These are phyloP conservation scores for Diacarnus erythraeanus DNA, from an alignment of 37 sponge, comb jelly and placozoan genomes.

Conservation along the genomic window DNA sequence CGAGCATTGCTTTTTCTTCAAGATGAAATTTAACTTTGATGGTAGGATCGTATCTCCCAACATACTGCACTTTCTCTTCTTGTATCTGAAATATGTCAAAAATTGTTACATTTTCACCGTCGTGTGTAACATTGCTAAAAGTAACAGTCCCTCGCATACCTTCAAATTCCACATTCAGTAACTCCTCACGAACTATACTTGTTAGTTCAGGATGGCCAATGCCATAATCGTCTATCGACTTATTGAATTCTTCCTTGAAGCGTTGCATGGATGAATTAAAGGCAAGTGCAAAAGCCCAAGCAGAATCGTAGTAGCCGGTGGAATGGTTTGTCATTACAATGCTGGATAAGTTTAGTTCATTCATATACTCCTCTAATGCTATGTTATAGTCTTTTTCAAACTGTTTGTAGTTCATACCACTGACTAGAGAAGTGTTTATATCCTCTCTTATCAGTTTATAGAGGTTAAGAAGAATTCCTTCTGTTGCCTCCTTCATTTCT, in stretches of 20 bases:
- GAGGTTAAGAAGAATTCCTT: neutral
- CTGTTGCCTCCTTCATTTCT: neutral
- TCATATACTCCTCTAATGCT: neutral
- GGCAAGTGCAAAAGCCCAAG: constrained; percentile 25
- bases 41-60: neutral
- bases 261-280: neutral
- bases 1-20: neutral
- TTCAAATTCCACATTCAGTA: neutral
- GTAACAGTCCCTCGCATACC: neutral
- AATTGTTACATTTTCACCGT: neutral
- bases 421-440: neutral
- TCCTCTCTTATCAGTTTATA: neutral
- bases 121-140: neutral
- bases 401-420: constrained; percentile 10
- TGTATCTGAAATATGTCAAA: neutral
- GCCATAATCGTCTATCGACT: neutral
- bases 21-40: neutral
- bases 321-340: neutral
- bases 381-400: neutral
- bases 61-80: neutral
- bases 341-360: neutral
- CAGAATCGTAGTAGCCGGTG: constrained; percentile 16
- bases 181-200: neutral
- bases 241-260: neutral
- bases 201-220: neutral